Evolutionary conservation across 2,797 vertebrate species (phyloP), one percentile per base, ranked within the genome.

Genomic region (Thunnus albacares): DNA sequence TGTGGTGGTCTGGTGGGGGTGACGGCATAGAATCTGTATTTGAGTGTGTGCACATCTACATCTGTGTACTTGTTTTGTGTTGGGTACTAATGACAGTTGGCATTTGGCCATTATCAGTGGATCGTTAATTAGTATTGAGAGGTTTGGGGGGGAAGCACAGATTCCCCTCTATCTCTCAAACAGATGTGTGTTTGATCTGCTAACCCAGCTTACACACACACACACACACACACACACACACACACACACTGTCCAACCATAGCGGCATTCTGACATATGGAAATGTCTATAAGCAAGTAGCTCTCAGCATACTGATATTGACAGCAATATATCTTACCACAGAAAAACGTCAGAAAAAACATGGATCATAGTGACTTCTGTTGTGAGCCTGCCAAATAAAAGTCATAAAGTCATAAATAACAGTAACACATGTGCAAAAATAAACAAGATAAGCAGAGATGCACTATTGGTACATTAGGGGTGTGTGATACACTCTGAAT

Each of bases 81-180:
- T 71, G 82, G 81, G 78, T 77, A 84, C 91, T 94, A 93, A 94
- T 94, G 91, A 90, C 90, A 89, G 89, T 83, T 96, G 94, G 93
- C 93, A 91, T 88, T 87, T 91, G 90, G 91, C 93, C 92, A 88
- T 90, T 87, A 90, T 91, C 88, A 89, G 87, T 93, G 92, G 93
- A 90, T 90, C 88, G 94, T 95, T 96, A 95, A 96, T 95, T 95
- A 94, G 94, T 96, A 94, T 92, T 95, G 93, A 93, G 94, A 96
- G 95, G 94, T 94, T 94, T 94, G 84, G 89, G 87, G 83, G 90
- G 84, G 91, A 75, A 85, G 67, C 82, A 88, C 92, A 90, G 87
- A 90, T 85, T 93, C 88, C 86, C 90, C 93, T 90, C 86, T 90
- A 91, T 83, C 92, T 89, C 66, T 38, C 74, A 88, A 93, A 89